Conservation (phyloP, 2,888 invertebrate species). For the Synanthedon vespiformis region DNA sequence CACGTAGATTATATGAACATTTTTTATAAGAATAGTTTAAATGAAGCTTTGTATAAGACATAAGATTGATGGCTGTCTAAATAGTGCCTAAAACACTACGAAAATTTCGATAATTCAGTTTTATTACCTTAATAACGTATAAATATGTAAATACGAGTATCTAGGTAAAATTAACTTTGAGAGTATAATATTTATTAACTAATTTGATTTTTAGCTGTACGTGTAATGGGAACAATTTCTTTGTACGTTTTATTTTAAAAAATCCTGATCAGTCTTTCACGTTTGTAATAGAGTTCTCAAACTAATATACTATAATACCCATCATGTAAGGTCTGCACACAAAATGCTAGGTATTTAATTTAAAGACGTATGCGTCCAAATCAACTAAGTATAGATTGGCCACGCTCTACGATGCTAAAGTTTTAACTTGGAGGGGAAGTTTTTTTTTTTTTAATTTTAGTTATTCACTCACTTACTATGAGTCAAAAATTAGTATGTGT, state of each 20-base stretch:
- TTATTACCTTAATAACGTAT: conserved; percentile 56
- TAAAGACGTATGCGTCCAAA: no score
- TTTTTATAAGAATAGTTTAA: conserved; percentile 51
- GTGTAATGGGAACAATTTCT: conserved; percentile 61
- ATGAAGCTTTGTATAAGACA: conserved; percentile 64
- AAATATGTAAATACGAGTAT: conserved; percentile 55
- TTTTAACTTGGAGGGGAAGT: no score
- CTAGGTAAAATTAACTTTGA: conserved; percentile 34
- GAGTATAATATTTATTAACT: conserved; percentile 41
- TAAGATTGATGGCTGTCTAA: conserved; percentile 71
- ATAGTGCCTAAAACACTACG: conserved; percentile 71
- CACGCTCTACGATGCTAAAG: no score
- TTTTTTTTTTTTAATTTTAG: no score
- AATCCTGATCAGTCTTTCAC: background rate
- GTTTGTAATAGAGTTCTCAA: background rate
- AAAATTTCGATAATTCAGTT: conserved; percentile 67
- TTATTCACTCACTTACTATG: no score
- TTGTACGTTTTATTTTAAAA: conserved; percentile 28
- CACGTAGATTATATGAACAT: conserved; percentile 52
- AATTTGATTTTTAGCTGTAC: conserved; percentile 43
- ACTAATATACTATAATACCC: background rate
- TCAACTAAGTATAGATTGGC: no score
- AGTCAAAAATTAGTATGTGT: no score
- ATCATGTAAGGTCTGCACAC: background rate
- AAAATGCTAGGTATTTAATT: no score